A percentile compares a stretch with the other conserved stretches of the same genome.
Evolutionary conservation across 2,888 invertebrate genomes (phyloP).

Genomic region (Coecobrya sp.): DNA sequence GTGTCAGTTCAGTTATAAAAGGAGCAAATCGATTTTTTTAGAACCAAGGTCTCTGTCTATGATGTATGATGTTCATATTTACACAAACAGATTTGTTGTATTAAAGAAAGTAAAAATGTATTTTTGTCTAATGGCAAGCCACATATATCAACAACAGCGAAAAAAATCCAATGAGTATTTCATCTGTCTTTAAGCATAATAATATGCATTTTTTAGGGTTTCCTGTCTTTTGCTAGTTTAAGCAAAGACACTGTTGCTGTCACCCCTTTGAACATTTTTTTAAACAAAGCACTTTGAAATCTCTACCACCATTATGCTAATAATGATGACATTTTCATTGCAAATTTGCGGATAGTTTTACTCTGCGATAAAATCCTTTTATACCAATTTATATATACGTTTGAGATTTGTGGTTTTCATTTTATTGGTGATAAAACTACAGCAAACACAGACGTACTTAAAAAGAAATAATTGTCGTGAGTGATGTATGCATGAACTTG

Average conservation of each 20-base stretch:
- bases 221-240: not conserved
- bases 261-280: too few relatives aligned
- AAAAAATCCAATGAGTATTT: not conserved
- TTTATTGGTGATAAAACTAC: conserved; percentile 60
- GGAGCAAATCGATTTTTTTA: conserved; percentile 42
- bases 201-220: not conserved
- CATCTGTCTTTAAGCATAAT: not conserved
- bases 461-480: conserved; percentile 53
- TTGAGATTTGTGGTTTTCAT: conserved; percentile 47
- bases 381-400: not conserved
- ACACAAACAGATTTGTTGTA: conserved; percentile 1
- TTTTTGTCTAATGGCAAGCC: not conserved
- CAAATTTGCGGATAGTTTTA: not conserved
- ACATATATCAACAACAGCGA: not conserved
- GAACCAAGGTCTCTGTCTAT: not conserved
- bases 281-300: too few relatives aligned
- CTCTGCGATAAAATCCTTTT: conserved; percentile 2
- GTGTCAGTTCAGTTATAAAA: not conserved
- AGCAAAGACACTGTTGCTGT: too few relatives aligned
- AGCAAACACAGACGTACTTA: conserved; percentile 42
- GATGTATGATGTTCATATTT: not conserved
- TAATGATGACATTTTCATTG: conserved; percentile 12
- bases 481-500: conserved; percentile 73
- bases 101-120: not conserved
- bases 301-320: not conserved